These are phyloP conservation scores for Globia sparganii DNA, from an alignment of 2,888 invertebrate species.

Conservation along the genomic window DNA sequence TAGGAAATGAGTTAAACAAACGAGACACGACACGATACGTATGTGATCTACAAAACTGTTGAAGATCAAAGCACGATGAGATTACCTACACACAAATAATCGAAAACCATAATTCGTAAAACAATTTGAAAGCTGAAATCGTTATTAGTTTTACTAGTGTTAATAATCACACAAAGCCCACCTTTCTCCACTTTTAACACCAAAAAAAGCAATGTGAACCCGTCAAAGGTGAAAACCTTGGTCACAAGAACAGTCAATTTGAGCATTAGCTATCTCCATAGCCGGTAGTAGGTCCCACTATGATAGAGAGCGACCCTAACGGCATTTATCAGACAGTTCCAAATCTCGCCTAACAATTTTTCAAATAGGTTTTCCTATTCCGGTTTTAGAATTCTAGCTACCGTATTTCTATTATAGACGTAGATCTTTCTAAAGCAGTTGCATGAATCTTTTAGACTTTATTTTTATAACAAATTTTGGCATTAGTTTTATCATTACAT, in stretches of 20 bases:
- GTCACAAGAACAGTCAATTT: conserved; percentile 3
- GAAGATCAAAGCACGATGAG: no score
- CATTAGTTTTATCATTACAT: background rate
- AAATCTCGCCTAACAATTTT: conserved; percentile 29
- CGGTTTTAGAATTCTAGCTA: conserved; percentile 5
- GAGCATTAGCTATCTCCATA: conserved; percentile 4
- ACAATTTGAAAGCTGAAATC: no score
- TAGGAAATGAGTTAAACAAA: no score
- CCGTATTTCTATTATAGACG: conserved; percentile 12
- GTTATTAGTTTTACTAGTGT: background rate
- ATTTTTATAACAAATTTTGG: background rate
- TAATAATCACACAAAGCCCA: background rate
- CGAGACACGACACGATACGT: no score
- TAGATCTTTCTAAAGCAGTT: background rate
- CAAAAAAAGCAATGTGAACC: background rate
- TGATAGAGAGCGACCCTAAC: conserved; percentile 48
- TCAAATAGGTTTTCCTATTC: conserved; percentile 32
- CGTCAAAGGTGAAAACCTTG: background rate
- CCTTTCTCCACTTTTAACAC: background rate
- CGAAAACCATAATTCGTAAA: no score
- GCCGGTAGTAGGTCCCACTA: conserved; percentile 26
- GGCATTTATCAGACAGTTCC: conserved; percentile 44
- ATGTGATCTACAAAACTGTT: no score
- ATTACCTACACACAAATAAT: no score
- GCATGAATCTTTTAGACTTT: background rate